These are phyloP conservation scores for Melopsittacus undulatus DNA, from an alignment of 2,797 vertebrate genomes.

Conservation along the genomic window DNA sequence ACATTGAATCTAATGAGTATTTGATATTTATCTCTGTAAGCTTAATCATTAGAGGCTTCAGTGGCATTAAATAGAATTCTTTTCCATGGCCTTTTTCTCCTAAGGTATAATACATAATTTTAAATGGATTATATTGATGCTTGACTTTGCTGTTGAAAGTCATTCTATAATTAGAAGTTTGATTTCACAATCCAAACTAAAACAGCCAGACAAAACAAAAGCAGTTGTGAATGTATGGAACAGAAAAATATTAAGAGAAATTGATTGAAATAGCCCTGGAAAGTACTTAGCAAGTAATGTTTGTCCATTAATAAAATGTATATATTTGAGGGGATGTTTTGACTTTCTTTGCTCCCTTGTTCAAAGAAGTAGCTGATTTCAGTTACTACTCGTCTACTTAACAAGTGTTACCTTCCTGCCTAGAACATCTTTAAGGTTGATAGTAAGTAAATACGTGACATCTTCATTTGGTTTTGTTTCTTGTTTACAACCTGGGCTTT, in stretches of 20 bases:
- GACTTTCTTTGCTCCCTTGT: not conserved
- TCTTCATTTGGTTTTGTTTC: not conserved
- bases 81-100: not conserved
- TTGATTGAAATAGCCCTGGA: not conserved
- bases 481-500: not conserved
- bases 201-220: not conserved
- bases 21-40: constrained; percentile 36
- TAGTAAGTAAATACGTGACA: not conserved
- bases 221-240: not conserved
- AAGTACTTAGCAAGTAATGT: not conserved
- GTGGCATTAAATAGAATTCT: constrained; percentile 15
- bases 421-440: not conserved
- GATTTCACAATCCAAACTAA: not conserved
- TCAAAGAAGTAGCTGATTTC: not conserved
- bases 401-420: not conserved
- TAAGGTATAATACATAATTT: constrained; percentile 5
- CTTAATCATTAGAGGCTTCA: constrained; percentile 26
- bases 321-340: not conserved
- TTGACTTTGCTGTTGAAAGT: constrained; percentile 7
- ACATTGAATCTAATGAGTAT: not conserved
- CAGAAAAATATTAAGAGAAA: constrained; percentile 17
- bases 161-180: not conserved
- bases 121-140: not conserved
- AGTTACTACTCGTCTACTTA: not conserved
- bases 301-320: constrained; percentile 12